Percentiles rank a stretch among this genome's conserved stretches.
Evolutionary conservation across 2,113 vertebrate genomes (phyloP).

Genomic region (Psammodynastes pulverulentus): DNA sequence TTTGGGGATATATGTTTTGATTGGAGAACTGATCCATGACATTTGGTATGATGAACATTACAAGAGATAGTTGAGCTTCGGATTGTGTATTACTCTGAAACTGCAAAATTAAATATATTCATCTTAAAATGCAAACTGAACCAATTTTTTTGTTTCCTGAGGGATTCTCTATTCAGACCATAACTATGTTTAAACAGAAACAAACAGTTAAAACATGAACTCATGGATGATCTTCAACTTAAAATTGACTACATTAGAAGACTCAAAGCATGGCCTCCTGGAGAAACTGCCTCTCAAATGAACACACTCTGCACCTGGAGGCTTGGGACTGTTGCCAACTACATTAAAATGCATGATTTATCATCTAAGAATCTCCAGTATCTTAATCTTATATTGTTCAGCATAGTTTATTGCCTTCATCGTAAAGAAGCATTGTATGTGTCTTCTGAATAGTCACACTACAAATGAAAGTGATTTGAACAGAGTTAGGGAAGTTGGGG

Average conservation of each 20-base stretch:
- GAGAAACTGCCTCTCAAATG: neutral
- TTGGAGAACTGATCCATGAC: neutral
- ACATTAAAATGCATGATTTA: neutral
- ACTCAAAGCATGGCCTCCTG: neutral
- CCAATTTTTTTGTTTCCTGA: neutral
- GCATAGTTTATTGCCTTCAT: neutral
- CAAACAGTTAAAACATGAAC: neutral
- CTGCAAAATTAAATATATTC: neutral
- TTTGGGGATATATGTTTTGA: neutral
- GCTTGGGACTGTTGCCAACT: neutral
- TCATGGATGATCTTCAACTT: neutral
- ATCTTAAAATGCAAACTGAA: neutral
- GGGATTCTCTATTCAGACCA: neutral
- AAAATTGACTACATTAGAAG: neutral
- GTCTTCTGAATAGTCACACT: neutral
- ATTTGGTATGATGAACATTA: neutral
- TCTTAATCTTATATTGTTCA: neutral
- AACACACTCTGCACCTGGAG: neutral
- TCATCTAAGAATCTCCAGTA: neutral
- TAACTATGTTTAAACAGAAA: neutral
- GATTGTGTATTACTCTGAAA: neutral
- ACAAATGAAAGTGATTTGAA: neutral
- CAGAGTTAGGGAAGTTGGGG: neutral
- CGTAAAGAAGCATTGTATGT: neutral
- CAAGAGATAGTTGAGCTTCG: neutral